These are phyloP conservation scores for Drosophila neonasuta DNA, from an alignment of 2,888 invertebrate species.

Conservation along the genomic window DNA sequence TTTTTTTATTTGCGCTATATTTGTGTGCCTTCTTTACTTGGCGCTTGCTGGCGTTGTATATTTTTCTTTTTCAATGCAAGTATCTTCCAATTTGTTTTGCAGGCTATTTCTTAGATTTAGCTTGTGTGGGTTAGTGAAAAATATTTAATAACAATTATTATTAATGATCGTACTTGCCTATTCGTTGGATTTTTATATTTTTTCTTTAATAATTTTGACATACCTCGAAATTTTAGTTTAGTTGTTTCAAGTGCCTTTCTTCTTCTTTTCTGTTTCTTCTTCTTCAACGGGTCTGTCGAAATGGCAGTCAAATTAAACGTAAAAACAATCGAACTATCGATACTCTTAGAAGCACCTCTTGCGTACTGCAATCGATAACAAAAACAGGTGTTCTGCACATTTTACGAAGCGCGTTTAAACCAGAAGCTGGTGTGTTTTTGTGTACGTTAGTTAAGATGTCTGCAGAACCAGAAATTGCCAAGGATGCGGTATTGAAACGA, in stretches of 20 bases:
- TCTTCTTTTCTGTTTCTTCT: slow-evolving; percentile 39
- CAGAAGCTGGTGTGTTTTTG: slow-evolving; percentile 11
- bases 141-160: slow-evolving; percentile 16
- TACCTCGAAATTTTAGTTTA: slow-evolving; percentile 54
- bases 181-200: not conserved
- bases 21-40: slow-evolving; percentile 39
- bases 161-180: slow-evolving; percentile 13
- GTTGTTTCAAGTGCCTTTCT: slow-evolving; percentile 49
- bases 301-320: not conserved
- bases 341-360: not conserved
- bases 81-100: slow-evolving; percentile 10
- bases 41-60: slow-evolving; percentile 48
- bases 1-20: slow-evolving; percentile 46
- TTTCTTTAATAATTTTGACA: slow-evolving; percentile 26
- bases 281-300: slow-evolving; percentile 29
- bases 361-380: not conserved
- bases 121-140: slow-evolving; percentile 7
- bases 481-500: slow-evolving; percentile 88
- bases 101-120: slow-evolving; percentile 9
- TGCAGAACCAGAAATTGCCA: slow-evolving; percentile 83
- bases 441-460: slow-evolving; percentile 61
- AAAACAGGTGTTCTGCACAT: slow-evolving; percentile 35
- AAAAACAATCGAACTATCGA: slow-evolving; percentile 15
- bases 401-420: slow-evolving; percentile 29
- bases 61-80: slow-evolving; percentile 34